Evolutionary conservation across 2,113 vertebrate genomes (phyloP).

Genomic region (Sinocyclocheilus anophthalmus): DNA sequence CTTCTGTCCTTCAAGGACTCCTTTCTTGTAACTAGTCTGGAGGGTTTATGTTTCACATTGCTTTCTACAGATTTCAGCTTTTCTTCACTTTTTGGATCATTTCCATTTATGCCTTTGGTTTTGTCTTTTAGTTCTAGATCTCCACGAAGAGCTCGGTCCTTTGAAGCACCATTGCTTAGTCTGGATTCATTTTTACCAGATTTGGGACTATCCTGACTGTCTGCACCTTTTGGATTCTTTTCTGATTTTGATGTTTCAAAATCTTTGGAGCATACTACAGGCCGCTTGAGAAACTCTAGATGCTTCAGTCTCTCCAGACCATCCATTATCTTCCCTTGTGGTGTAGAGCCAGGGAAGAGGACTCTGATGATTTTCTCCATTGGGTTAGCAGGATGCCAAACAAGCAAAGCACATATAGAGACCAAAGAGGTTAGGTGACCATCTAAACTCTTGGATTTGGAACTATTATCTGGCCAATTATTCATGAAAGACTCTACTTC

Average conservation of each 20-base stretch:
- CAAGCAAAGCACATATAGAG: conserved; percentile 79
- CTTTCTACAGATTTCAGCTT: conserved; percentile 60
- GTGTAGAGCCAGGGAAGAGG: conserved; percentile 83
- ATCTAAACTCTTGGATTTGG: conserved; percentile 60
- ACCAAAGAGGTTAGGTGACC: conserved; percentile 72
- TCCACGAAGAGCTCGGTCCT: conserved; percentile 48
- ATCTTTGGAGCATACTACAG: conserved; percentile 79
- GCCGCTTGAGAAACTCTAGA: conserved; percentile 79
- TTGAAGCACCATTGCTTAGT: conserved; percentile 45
- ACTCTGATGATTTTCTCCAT: conserved; percentile 82
- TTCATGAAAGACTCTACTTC: conserved; percentile 76
- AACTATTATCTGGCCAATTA: conserved; percentile 69
- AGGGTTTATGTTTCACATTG: conserved; percentile 59
- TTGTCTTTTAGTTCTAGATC: conserved; percentile 66
- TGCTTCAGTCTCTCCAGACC: conserved; percentile 82
- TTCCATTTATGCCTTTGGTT: conserved; percentile 62
- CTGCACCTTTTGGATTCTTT: conserved; percentile 70
- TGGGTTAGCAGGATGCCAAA: conserved; percentile 81
- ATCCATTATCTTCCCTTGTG: conserved; percentile 80
- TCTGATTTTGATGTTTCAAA: conserved; percentile 64
- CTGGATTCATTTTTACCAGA: conserved; percentile 62
- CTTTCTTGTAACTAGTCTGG: conserved; percentile 65
- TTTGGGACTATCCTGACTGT: conserved; percentile 79
- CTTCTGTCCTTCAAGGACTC: conserved; percentile 67
- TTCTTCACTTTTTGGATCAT: conserved; percentile 56